Conservation (phyloP, 1,140 invertebrate species). For the Andricus grossulariae region DNA sequence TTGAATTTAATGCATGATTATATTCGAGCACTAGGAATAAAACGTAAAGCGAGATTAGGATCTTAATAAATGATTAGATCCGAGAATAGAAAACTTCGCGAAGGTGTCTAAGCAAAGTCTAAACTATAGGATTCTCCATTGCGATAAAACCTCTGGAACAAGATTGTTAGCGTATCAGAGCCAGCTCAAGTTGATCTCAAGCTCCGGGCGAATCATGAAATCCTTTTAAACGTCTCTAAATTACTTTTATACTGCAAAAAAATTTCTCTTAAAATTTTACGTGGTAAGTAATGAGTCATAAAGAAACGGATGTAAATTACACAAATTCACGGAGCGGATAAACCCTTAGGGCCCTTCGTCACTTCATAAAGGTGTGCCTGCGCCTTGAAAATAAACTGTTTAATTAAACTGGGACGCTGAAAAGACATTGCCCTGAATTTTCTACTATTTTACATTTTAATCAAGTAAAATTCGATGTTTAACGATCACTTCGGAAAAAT, state of each 20-base stretch:
- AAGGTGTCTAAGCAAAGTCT: slow-evolving; percentile 6
- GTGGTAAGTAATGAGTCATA: slow-evolving; percentile 23
- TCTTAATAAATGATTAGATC: background rate
- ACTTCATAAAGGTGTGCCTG: slow-evolving; percentile 6
- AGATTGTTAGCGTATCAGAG: slow-evolving; percentile 12
- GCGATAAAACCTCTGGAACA: slow-evolving; percentile 11
- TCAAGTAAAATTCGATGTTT: too few relatives aligned
- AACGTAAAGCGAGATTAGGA: background rate
- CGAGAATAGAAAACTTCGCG: background rate
- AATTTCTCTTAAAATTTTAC: slow-evolving; percentile 21
- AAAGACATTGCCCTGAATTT: background rate
- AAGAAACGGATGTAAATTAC: background rate
- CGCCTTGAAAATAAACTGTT: background rate
- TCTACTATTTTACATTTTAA: background rate
- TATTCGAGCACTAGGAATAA: background rate
- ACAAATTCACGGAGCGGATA: background rate
- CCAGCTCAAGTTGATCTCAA: background rate
- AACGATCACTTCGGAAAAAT: too few relatives aligned
- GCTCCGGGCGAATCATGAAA: slow-evolving; percentile 7
- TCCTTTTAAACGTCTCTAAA: slow-evolving; percentile 9
- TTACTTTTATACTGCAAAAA: slow-evolving; percentile 8
- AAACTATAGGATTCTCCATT: background rate
- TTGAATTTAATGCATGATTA: background rate
- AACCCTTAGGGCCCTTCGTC: background rate
- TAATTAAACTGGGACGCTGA: background rate